A percentile compares a stretch with the other conserved stretches of the same genome.
phyloP scores from a whole-genome alignment of 2,797 vertebrate species.

The Tenualosa thibaudeaui region DNA sequence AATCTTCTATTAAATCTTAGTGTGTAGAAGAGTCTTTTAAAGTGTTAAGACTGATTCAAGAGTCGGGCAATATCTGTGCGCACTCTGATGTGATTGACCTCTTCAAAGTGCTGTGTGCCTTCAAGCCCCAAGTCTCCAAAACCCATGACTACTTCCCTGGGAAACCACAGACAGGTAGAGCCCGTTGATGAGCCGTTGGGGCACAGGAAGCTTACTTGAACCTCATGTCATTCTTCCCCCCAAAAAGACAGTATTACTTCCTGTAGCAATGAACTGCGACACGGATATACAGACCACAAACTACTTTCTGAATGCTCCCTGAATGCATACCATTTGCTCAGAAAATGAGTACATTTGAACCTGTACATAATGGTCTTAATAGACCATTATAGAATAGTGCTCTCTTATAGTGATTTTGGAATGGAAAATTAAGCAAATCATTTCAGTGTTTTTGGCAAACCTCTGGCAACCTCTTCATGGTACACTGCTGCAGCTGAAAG shows the following conservation, averaged over 20 bases:
- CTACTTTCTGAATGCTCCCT: not conserved
- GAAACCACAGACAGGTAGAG: not conserved
- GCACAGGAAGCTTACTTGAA: not conserved
- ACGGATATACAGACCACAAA: constrained; percentile 1
- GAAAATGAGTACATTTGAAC: not conserved
- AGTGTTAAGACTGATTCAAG: not conserved
- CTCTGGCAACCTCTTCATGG: too few relatives aligned
- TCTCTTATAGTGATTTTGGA: too few relatives aligned
- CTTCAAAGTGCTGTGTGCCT: not conserved
- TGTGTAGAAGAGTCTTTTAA: not conserved
- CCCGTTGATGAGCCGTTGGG: not conserved
- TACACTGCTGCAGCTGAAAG: too few relatives aligned
- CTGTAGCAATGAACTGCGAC: not conserved
- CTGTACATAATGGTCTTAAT: too few relatives aligned
- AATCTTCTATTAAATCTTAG: not conserved
- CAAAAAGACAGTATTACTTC: not conserved
- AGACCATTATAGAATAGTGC: too few relatives aligned
- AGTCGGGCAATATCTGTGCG: too few relatives aligned
- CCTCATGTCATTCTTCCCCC: not conserved
- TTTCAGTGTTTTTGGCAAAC: too few relatives aligned
- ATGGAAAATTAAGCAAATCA: too few relatives aligned
- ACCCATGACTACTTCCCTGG: not conserved
- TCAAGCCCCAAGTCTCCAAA: not conserved
- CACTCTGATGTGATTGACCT: too few relatives aligned
- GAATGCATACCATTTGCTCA: not conserved